Conservation (phyloP, 2,797 vertebrate genomes). For the Lepilemur ruficaudatus region DNA sequence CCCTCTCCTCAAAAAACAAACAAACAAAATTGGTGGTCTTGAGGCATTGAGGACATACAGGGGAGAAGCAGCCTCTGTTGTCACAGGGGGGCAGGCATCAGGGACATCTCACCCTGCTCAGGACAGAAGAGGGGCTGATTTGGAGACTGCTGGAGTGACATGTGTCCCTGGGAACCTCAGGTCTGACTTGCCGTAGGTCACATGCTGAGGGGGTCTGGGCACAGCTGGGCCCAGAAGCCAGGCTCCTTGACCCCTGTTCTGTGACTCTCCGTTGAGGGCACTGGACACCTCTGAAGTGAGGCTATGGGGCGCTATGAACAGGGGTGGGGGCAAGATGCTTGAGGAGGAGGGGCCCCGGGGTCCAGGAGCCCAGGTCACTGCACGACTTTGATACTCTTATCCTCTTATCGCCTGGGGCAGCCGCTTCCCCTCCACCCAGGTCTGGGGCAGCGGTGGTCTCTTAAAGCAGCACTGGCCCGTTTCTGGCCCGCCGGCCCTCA, state of each 20-base stretch:
- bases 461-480: conserved; percentile 68
- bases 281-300: neutral
- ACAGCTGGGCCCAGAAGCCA: neutral
- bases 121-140: neutral
- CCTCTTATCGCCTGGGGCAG: conserved; percentile 82
- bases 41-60: neutral
- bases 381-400: conserved; percentile 79
- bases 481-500: neutral
- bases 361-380: conserved; percentile 72
- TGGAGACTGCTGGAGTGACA: neutral
- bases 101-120: neutral
- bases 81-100: neutral
- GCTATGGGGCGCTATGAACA: neutral
- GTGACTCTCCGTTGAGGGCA: neutral
- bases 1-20: neutral
- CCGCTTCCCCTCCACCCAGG: conserved; percentile 85
- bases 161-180: neutral
- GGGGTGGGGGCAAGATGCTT: neutral
- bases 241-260: neutral
- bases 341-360: conserved; percentile 20
- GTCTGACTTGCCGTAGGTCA: neutral
- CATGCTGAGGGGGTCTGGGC: neutral
- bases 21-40: neutral
- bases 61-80: neutral
- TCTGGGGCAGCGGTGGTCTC: conserved; percentile 59